Conservation (phyloP, 2,797 vertebrate genomes). For the Rhinophrynus dorsalis region DNA sequence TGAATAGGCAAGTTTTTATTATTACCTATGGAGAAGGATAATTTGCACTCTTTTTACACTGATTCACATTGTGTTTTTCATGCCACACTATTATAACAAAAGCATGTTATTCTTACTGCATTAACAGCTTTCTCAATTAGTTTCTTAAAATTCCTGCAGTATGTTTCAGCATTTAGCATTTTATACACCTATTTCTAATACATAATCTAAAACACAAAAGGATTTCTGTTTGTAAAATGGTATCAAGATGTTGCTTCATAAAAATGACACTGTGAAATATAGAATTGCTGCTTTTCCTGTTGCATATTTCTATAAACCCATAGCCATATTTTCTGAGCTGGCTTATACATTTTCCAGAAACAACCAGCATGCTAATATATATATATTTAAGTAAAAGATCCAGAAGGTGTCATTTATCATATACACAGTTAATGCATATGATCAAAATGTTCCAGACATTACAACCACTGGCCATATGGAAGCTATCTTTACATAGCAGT, state of each 20-base stretch:
- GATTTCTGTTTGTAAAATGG: neutral
- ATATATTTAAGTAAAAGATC: neutral
- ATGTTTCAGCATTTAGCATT: too few species aligned
- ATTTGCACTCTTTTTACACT: too few species aligned
- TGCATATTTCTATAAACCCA: neutral
- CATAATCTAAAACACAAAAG: neutral
- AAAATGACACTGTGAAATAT: neutral
- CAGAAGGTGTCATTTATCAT: neutral
- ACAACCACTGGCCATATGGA: neutral
- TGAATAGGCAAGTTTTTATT: too few species aligned
- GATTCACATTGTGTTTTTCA: too few species aligned
- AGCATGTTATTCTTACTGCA: too few species aligned
- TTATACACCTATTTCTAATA: neutral
- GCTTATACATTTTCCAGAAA: too few species aligned
- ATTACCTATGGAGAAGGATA: too few species aligned
- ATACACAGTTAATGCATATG: neutral
- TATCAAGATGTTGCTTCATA: conserved; percentile 1
- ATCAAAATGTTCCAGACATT: neutral
- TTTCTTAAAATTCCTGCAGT: too few species aligned
- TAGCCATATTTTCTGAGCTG: neutral
- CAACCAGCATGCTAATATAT: too few species aligned
- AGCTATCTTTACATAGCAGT: neutral
- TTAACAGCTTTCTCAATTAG: too few species aligned
- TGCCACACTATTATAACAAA: too few species aligned
- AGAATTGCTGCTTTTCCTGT: neutral